A percentile compares a stretch with the other conserved stretches of the same genome.
phyloP scores from a whole-genome alignment of 2,113 vertebrate genomes.

The Peromyscus polionotus region DNA sequence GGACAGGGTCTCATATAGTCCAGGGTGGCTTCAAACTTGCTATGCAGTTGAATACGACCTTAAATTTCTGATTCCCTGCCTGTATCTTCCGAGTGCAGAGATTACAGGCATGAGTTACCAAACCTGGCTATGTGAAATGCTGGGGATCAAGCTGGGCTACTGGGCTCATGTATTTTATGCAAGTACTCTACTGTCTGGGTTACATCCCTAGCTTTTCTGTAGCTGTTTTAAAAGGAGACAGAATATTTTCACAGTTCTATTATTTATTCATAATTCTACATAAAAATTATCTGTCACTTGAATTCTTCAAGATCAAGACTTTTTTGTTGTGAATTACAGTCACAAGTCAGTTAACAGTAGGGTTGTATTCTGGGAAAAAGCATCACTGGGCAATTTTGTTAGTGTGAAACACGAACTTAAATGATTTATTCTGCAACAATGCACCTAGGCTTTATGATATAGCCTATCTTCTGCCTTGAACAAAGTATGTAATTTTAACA shows the following conservation, averaged over 20 bases:
- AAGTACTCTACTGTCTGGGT: background rate
- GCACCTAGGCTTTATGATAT: background rate
- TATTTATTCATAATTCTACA: constrained; percentile 7
- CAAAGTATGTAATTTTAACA: background rate
- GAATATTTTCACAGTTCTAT: background rate
- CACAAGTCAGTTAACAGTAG: background rate
- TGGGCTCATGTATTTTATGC: background rate
- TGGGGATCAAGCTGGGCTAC: background rate
- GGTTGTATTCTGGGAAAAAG: background rate
- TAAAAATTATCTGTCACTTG: background rate
- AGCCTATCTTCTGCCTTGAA: background rate
- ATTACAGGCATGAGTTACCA: background rate
- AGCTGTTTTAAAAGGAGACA: constrained; percentile 20
- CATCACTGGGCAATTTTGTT: background rate
- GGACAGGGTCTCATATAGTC: background rate
- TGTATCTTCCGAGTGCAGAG: background rate
- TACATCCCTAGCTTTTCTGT: background rate
- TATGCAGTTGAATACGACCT: background rate
- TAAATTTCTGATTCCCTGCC: background rate
- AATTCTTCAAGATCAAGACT: background rate
- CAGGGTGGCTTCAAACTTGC: background rate
- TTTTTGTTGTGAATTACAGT: constrained; percentile 7
- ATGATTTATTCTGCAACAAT: background rate
- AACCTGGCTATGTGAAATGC: background rate
- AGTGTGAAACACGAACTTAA: background rate